phyloP scores from a whole-genome alignment of 2,797 vertebrate species.

The Rhinatrema bivittatum region DNA sequence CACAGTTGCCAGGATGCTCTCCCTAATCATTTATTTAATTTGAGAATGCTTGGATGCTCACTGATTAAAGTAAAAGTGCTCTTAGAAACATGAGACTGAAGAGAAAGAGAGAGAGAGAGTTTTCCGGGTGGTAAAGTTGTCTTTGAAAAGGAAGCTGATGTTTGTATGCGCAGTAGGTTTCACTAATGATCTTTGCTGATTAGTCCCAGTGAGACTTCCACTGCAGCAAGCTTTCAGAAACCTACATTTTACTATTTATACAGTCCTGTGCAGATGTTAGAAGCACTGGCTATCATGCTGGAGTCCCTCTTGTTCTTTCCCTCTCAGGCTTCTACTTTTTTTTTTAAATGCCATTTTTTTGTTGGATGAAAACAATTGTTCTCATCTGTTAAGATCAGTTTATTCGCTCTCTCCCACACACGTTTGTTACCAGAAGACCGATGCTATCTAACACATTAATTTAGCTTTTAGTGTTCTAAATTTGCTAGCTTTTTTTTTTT shows the following conservation, averaged over 20 bases:
- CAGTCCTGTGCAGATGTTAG: background rate
- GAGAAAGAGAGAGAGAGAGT: constrained; percentile 3
- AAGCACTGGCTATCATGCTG: fast-evolving
- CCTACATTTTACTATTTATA: constrained; percentile 2
- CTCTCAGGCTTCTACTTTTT: constrained; percentile 3
- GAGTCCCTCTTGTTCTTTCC: background rate
- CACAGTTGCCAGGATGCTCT: no score
- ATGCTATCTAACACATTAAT: no score
- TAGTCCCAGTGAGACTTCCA: constrained; percentile 5
- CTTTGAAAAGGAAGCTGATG: constrained; percentile 8
- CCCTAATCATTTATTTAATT: no score
- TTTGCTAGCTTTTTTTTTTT: no score
- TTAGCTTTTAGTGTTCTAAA: no score
- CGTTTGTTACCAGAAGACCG: no score
- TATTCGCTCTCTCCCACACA: no score
- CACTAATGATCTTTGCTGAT: constrained; percentile 8
- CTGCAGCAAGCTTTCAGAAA: background rate
- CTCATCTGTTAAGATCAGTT: no score
- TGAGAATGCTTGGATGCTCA: no score
- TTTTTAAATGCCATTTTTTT: background rate
- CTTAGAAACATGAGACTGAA: no score
- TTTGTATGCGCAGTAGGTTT: constrained; percentile 15
- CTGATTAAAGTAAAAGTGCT: no score
- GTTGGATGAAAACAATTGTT: constrained; percentile 8
- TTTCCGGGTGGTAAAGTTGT: constrained; percentile 3